Evolutionary conservation across 2,888 invertebrate species (phyloP).

Genomic region (Drosophila lacicola): DNA sequence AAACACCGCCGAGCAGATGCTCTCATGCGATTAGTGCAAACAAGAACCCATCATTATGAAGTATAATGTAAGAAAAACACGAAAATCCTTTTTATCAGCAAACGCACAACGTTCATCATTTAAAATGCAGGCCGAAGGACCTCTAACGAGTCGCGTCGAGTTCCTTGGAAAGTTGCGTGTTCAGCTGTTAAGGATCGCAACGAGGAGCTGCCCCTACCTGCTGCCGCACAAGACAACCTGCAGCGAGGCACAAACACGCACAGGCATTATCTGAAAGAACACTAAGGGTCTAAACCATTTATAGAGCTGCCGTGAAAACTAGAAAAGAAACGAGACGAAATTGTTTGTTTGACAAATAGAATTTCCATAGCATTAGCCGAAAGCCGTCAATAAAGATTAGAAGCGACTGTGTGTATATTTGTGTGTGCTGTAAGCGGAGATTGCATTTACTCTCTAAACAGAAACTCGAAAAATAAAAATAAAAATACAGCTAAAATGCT

Average conservation of each 20-base stretch:
- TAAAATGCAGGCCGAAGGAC: slow-evolving; percentile 11
- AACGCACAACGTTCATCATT: slow-evolving; percentile 45
- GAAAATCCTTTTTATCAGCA: slow-evolving; percentile 69
- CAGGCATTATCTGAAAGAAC: background rate
- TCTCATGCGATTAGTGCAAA: slow-evolving; percentile 28
- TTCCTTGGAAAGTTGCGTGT: slow-evolving; percentile 51
- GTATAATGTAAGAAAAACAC: slow-evolving; percentile 59
- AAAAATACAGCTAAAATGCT: slow-evolving; percentile 19
- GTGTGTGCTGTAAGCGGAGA: slow-evolving; percentile 58
- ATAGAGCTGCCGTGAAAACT: slow-evolving; percentile 45
- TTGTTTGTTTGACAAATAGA: slow-evolving; percentile 78
- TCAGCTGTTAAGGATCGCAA: slow-evolving; percentile 64
- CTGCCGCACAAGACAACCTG: slow-evolving; percentile 51
- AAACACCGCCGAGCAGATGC: slow-evolving; percentile 29
- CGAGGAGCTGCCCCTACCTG: slow-evolving; percentile 52
- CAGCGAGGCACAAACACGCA: slow-evolving; percentile 11
- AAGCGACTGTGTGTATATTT: slow-evolving; percentile 14
- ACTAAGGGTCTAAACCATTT: slow-evolving; percentile 34
- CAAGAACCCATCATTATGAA: slow-evolving; percentile 27
- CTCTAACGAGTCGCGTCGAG: slow-evolving; percentile 2
- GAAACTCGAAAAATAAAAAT: slow-evolving; percentile 16
- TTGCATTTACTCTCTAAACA: slow-evolving; percentile 67
- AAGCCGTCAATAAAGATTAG: slow-evolving; percentile 75
- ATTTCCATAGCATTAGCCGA: slow-evolving; percentile 52
- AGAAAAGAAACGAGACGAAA: slow-evolving; percentile 51